Evolutionary conservation across 2,113 vertebrate species (phyloP).

Genomic region (Strigops habroptila): DNA sequence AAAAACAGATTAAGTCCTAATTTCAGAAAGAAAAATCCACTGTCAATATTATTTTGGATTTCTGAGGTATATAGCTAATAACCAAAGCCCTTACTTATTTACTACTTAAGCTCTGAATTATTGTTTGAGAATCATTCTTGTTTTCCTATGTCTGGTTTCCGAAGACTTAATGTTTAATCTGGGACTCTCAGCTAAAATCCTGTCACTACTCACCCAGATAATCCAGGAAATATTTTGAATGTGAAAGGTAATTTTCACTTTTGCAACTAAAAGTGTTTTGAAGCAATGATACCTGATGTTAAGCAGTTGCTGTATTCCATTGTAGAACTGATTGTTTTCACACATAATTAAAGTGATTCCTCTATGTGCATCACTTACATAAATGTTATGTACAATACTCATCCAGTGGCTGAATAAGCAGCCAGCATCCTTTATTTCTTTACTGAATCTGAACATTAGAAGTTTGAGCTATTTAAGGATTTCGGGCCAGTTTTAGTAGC

Average conservation of each 20-base stretch:
- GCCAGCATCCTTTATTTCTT: background rate
- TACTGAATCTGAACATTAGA: background rate
- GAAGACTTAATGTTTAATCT: background rate
- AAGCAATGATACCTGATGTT: background rate
- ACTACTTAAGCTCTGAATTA: background rate
- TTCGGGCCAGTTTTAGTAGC: background rate
- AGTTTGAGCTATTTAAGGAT: background rate
- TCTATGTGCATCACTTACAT: background rate
- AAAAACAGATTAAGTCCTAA: background rate
- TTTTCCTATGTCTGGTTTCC: background rate
- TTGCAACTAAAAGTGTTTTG: background rate
- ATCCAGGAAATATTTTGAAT: background rate
- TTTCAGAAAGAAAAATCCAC: background rate
- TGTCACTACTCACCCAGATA: background rate
- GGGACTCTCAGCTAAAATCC: background rate
- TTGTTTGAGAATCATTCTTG: background rate
- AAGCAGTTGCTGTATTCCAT: background rate
- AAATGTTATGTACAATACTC: background rate
- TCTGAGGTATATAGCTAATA: background rate
- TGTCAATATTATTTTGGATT: background rate
- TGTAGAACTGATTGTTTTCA: background rate
- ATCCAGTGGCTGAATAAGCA: background rate
- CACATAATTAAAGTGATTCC: background rate
- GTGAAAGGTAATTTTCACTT: background rate
- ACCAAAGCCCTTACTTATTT: background rate